phyloP scores from a whole-genome alignment of 2,113 vertebrate species.

The Tetrao urogallus region DNA sequence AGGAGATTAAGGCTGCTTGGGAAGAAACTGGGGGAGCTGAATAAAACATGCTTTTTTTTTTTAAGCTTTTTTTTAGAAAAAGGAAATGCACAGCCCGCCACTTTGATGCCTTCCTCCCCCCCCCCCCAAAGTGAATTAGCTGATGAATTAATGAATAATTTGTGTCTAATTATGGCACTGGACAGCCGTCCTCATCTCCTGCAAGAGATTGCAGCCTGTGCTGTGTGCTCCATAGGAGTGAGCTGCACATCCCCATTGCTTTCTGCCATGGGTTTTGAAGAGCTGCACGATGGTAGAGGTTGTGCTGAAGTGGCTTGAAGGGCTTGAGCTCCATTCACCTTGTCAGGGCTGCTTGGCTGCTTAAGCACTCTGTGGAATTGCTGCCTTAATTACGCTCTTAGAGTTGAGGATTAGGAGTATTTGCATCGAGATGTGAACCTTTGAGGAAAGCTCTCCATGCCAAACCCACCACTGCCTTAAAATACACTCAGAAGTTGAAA shows the following conservation, averaged over 20 bases:
- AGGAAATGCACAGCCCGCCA: neutral
- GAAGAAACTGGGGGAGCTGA: neutral
- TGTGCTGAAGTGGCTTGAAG: neutral
- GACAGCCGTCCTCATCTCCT: neutral
- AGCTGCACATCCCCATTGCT: neutral
- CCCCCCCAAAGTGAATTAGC: neutral
- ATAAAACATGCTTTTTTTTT: neutral
- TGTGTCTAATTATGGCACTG: neutral
- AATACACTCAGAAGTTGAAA: neutral
- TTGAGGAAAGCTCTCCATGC: neutral
- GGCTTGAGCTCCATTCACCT: neutral
- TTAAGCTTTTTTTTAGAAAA: neutral
- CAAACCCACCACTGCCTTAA: neutral
- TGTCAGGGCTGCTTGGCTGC: neutral
- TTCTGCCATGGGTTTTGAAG: neutral
- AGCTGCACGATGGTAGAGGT: neutral
- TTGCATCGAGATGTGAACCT: conserved; percentile 28
- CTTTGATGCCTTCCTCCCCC: neutral
- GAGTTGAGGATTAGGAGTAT: conserved; percentile 21
- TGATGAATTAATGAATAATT: conserved; percentile 35
- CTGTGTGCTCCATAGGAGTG: neutral
- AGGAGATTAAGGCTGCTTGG: neutral
- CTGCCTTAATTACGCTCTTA: neutral
- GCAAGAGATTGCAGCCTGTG: neutral
- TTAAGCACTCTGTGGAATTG: neutral